A percentile compares a stretch with the other conserved stretches of the same genome.
Evolutionary conservation across 1,140 invertebrate genomes (phyloP).

Genomic region (Drosophila kurseongensis): DNA sequence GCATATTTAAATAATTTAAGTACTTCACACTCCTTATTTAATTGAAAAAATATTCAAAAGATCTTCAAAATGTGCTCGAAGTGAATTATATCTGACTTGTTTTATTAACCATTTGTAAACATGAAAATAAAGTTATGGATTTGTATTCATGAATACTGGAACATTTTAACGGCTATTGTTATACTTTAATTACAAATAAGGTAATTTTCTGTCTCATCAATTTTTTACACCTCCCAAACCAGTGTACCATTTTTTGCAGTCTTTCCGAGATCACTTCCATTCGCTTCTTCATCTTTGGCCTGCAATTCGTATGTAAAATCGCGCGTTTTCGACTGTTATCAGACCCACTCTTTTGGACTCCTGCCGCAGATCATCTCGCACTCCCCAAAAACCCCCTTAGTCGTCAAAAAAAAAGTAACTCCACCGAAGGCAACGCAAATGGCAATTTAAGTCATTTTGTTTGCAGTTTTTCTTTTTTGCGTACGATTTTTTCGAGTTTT

Average conservation of each 20-base stretch:
- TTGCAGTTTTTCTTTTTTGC: conserved; percentile 34
- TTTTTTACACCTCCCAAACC: neutral
- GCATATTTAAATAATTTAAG: no score
- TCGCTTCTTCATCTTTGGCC: conserved; percentile 38
- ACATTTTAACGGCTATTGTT: no score
- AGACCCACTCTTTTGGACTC: conserved; percentile 22
- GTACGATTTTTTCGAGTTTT: conserved; percentile 29
- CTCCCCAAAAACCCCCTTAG: conserved; percentile 7
- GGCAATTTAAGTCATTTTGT: conserved; percentile 69
- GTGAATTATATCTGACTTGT: no score
- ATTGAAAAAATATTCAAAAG: no score
- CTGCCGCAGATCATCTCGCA: conserved; percentile 49
- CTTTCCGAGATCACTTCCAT: conserved; percentile 23
- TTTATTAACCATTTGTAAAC: no score
- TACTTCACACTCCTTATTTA: no score
- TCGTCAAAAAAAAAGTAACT: conserved; percentile 5
- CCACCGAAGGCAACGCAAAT: conserved; percentile 47
- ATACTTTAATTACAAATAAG: neutral
- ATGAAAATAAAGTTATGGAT: no score
- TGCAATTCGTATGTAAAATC: conserved; percentile 54
- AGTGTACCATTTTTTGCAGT: conserved; percentile 21
- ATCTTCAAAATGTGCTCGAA: no score
- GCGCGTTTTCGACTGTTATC: conserved; percentile 61
- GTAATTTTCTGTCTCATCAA: neutral
- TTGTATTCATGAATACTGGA: no score